A percentile compares a stretch with the other conserved stretches of the same genome.
These are phyloP conservation scores for Okamejei kenojei DNA, from an alignment of 2,797 vertebrate species.

Conservation along the genomic window DNA sequence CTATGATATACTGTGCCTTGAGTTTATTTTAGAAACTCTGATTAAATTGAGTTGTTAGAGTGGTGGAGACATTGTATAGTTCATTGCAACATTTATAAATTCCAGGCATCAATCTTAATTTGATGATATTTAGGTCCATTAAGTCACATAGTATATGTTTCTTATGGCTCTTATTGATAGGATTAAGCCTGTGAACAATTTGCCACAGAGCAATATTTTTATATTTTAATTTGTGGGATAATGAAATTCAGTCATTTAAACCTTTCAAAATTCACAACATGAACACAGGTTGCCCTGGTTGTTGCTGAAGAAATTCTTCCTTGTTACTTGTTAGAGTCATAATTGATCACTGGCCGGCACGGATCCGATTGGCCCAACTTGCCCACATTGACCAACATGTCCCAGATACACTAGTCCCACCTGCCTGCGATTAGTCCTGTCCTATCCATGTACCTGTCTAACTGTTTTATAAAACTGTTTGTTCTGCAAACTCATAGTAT, in stretches of 20 bases:
- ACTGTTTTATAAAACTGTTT: too few relatives aligned
- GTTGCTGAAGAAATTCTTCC: not conserved
- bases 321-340: not conserved
- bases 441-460: too few relatives aligned
- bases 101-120: not conserved
- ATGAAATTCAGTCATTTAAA: not conserved
- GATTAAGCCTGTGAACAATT: not conserved
- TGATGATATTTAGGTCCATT: not conserved
- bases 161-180: not conserved
- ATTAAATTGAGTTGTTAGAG: not conserved
- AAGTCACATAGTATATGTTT: not conserved
- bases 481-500: not conserved
- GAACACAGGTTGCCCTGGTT: not conserved
- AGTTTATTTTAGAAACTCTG: not conserved
- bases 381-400: too few relatives aligned
- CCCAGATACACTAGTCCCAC: too few relatives aligned
- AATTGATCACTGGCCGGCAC: too few relatives aligned
- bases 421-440: too few relatives aligned
- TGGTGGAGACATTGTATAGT: not conserved
- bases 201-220: not conserved
- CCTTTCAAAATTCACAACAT: not conserved
- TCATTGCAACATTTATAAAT: not conserved
- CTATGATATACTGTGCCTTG: too few relatives aligned
- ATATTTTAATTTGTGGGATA: not conserved
- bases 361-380: too few relatives aligned